Evolutionary conservation across 1,140 invertebrate genomes (phyloP).

Genomic region (Harlomillsia oculata): DNA sequence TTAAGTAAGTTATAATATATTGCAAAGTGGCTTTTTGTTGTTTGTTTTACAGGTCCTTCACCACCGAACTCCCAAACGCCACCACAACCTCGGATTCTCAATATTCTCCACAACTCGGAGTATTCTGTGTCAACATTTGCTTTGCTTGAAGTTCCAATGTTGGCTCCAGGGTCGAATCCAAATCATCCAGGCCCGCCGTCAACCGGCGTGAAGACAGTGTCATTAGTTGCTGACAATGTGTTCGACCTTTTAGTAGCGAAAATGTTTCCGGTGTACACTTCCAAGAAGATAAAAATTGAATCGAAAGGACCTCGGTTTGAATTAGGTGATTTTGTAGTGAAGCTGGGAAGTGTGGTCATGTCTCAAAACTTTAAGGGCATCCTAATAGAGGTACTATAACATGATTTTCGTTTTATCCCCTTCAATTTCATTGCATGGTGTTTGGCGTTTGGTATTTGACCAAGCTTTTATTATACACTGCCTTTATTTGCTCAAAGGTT

Average conservation of each 20-base stretch:
- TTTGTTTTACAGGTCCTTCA: too few species aligned
- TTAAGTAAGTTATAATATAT: too few species aligned
- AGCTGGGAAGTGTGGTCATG: constrained; percentile 84
- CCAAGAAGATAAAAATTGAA: constrained; percentile 74
- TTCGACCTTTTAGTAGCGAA: constrained; percentile 87
- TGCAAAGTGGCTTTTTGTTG: too few species aligned
- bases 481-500: background rate
- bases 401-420: background rate
- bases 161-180: background rate
- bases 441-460: too few species aligned
- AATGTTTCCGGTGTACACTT: constrained; percentile 72
- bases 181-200: constrained; percentile 10
- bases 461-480: background rate
- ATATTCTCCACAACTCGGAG: constrained; percentile 89
- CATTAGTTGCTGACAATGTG: constrained; percentile 76
- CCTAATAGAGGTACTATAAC: constrained; percentile 65
- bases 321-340: constrained; percentile 86
- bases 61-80: too few species aligned
- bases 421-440: too few species aligned
- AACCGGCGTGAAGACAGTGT: constrained; percentile 52
- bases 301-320: constrained; percentile 86
- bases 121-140: constrained; percentile 89
- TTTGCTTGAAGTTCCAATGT: constrained; percentile 61
- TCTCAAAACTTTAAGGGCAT: constrained; percentile 89
- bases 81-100: constrained; percentile 60